Percentiles rank a stretch among this genome's conserved stretches.
These are phyloP conservation scores for Leptopterna dolabrata DNA, from an alignment of 2,888 invertebrate genomes.

Conservation along the genomic window DNA sequence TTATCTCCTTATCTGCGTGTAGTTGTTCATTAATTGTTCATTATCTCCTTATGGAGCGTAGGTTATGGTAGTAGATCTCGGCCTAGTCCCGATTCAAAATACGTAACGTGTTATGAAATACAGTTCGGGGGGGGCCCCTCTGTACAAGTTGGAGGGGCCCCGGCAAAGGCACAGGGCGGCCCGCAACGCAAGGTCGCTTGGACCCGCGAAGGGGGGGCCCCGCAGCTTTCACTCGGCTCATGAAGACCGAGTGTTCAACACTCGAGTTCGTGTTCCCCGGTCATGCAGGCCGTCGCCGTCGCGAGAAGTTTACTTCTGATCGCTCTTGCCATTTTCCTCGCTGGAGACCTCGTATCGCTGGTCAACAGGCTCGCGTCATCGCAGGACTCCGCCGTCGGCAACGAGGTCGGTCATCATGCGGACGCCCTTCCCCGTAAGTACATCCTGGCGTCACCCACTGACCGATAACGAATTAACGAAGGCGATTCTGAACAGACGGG, in stretches of 20 bases:
- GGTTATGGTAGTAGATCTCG: background rate
- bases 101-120: constrained; percentile 40
- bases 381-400: constrained; percentile 7
- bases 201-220: background rate
- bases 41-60: background rate
- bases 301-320: constrained; percentile 56
- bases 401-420: constrained; percentile 53
- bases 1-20: background rate
- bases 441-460: too few relatives aligned
- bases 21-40: too few relatives aligned
- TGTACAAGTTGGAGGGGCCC: background rate
- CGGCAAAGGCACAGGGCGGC: background rate
- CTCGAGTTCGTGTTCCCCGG: constrained; percentile 34
- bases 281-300: constrained; percentile 59
- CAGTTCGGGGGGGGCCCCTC: background rate
- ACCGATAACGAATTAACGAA: too few relatives aligned
- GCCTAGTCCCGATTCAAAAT: background rate
- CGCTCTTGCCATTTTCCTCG: constrained; percentile 57
- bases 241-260: constrained; percentile 5
- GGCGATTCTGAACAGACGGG: too few relatives aligned
- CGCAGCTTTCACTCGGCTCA: constrained; percentile 31
- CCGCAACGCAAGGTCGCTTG: constrained; percentile 30
- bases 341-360: constrained; percentile 56
- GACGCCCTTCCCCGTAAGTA: constrained; percentile 58
- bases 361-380: constrained; percentile 54